These are phyloP conservation scores for Antedon mediterranea DNA, from an alignment of 53 echinoderm and acorn worm genomes.

Conservation along the genomic window DNA sequence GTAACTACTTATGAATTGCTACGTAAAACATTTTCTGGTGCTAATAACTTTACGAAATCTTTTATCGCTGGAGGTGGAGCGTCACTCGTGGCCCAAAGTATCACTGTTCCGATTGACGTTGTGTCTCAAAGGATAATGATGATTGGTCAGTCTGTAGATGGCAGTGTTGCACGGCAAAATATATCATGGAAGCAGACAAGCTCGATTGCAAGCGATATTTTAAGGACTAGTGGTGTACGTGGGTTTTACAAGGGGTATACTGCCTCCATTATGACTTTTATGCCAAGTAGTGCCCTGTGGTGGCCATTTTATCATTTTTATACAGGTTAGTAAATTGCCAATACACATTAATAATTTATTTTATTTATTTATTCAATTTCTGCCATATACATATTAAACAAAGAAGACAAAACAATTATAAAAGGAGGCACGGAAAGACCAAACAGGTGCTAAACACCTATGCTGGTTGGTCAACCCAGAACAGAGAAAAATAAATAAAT, in stretches of 20 bases:
- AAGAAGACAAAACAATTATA: too few relatives aligned
- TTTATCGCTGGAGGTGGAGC: slow-evolving; percentile 80
- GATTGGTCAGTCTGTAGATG: slow-evolving; percentile 53
- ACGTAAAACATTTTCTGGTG: slow-evolving; percentile 32
- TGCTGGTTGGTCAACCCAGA: too few relatives aligned
- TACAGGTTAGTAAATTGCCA: slow-evolving; percentile 71
- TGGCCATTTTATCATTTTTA: slow-evolving; percentile 99
- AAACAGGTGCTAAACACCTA: too few relatives aligned
- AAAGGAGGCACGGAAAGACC: too few relatives aligned
- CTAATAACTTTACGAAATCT: slow-evolving; percentile 55
- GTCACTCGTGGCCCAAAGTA: slow-evolving; percentile 76
- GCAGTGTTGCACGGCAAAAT: slow-evolving; percentile 24
- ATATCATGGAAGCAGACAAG: slow-evolving; percentile 45
- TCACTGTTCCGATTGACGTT: slow-evolving; percentile 85
- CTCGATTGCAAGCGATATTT: slow-evolving; percentile 33
- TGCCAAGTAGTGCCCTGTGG: slow-evolving; percentile 93
- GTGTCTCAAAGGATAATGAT: slow-evolving; percentile 82
- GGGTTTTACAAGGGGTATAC: slow-evolving; percentile 88
- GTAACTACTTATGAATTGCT: slow-evolving; percentile 79
- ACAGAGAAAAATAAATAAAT: too few relatives aligned
- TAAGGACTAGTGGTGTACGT: slow-evolving; percentile 39
- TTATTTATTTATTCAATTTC: too few relatives aligned
- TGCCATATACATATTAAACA: too few relatives aligned
- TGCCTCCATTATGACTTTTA: slow-evolving; percentile 82
- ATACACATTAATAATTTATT: too few relatives aligned